Conservation (phyloP, 2,888 invertebrate species). For the Teleogryllus oceanicus region DNA sequence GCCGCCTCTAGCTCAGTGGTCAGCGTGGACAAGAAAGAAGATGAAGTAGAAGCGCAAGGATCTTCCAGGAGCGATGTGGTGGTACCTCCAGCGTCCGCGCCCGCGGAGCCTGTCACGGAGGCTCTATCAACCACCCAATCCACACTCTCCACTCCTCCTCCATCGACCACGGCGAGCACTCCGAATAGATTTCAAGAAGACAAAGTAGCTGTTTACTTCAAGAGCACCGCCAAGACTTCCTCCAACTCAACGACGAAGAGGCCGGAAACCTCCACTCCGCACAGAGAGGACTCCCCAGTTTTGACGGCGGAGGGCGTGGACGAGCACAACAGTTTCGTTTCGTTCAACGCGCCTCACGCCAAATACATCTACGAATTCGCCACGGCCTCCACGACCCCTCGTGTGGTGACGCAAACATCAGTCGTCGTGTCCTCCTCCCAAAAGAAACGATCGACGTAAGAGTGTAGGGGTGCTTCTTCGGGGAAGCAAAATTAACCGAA, state of each 20-base stretch:
- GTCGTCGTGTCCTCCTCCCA: not conserved
- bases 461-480: not conserved
- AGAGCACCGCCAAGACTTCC: not conserved
- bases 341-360: slow-evolving; percentile 40
- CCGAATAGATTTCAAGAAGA: not conserved
- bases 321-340: slow-evolving; percentile 36
- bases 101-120: not conserved
- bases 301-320: slow-evolving; percentile 29
- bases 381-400: not conserved
- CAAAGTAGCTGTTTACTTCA: not conserved
- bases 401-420: not conserved
- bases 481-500: not conserved
- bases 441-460: not conserved
- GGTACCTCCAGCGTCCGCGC: not conserved
- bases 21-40: slow-evolving; percentile 39
- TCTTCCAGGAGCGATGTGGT: not conserved
- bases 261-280: not conserved
- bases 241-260: not conserved
- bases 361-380: slow-evolving; percentile 36
- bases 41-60: slow-evolving; percentile 31
- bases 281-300: not conserved
- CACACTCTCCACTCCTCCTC: not conserved
- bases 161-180: not conserved
- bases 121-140: not conserved
- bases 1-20: slow-evolving; percentile 18